Evolutionary conservation across 2,113 vertebrate species (phyloP).

Genomic region (Crotalus viridis): DNA sequence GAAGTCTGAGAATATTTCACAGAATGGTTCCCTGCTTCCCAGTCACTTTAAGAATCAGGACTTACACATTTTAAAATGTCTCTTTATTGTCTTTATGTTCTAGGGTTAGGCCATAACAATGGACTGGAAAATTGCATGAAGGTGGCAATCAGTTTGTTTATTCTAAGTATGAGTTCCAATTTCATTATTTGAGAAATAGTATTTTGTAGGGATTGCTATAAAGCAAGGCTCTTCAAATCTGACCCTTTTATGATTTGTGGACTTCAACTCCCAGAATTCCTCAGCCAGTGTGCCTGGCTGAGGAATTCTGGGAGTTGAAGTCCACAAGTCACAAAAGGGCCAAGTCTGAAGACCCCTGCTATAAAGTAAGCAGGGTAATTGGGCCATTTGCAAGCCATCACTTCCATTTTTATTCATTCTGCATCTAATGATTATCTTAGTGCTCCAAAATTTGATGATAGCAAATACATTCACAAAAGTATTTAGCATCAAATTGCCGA

Average conservation of each 20-base stretch:
- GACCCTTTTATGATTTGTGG: too few species aligned
- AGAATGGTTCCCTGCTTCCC: background rate
- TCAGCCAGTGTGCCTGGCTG: too few species aligned
- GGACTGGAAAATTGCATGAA: background rate
- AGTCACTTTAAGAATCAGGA: background rate
- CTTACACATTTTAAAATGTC: background rate
- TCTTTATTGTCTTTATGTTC: background rate
- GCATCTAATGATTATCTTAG: background rate
- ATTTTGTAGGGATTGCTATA: background rate
- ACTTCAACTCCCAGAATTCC: too few species aligned
- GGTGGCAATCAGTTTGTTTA: background rate
- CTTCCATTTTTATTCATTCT: background rate
- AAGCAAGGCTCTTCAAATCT: too few species aligned
- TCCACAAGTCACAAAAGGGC: too few species aligned
- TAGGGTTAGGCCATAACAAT: background rate
- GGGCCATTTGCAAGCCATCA: background rate
- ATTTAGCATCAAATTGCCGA: background rate
- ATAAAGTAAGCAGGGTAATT: background rate
- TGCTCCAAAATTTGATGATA: background rate
- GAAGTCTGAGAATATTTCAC: background rate
- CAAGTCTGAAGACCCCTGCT: too few species aligned
- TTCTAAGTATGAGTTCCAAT: background rate
- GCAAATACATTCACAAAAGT: conserved; percentile 16
- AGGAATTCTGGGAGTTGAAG: too few species aligned
- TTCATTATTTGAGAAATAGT: background rate